Percentiles rank a stretch among this genome's conserved stretches.
phyloP scores from a whole-genome alignment of 2,113 vertebrate genomes.

The Xyliphius kryptos region DNA sequence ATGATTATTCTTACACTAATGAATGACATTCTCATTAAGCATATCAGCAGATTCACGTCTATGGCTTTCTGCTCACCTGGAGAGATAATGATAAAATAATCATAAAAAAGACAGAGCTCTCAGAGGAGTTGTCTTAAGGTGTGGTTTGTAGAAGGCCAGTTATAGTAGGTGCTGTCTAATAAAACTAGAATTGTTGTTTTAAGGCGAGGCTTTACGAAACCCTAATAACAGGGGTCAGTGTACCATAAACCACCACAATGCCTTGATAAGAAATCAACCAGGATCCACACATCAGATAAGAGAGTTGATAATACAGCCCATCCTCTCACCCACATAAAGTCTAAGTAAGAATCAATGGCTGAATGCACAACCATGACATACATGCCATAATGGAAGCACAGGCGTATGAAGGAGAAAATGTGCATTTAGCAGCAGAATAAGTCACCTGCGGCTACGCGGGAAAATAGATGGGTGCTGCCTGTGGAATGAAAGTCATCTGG shows the following conservation, averaged over 20 bases:
- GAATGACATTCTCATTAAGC: no score
- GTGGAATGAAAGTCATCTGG: not conserved
- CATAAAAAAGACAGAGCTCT: not conserved
- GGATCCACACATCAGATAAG: conserved; percentile 18
- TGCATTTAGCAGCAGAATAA: conserved; percentile 5
- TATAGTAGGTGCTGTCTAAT: conserved; percentile 10
- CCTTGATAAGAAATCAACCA: conserved; percentile 28
- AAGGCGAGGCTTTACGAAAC: conserved; percentile 3
- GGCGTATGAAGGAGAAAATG: not conserved
- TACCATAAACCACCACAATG: conserved; percentile 4
- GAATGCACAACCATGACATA: not conserved
- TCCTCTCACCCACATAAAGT: not conserved
- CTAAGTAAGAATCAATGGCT: conserved; percentile 1
- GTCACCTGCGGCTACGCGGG: conserved; percentile 1
- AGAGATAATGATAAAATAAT: not conserved
- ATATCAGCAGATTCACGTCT: not conserved
- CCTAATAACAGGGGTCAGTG: not conserved
- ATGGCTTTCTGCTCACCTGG: conserved; percentile 8
- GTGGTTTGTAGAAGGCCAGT: not conserved
- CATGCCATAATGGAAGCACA: conserved; percentile 2
- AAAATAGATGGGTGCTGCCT: conserved; percentile 11
- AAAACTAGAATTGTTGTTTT: conserved; percentile 14
- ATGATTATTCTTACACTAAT: no score
- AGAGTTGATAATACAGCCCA: not conserved
- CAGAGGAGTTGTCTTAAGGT: conserved; percentile 20